Evolutionary conservation across 2,797 vertebrate genomes (phyloP), one percentile per base, ranked within the genome.

Genomic region (Octomys mimax): DNA sequence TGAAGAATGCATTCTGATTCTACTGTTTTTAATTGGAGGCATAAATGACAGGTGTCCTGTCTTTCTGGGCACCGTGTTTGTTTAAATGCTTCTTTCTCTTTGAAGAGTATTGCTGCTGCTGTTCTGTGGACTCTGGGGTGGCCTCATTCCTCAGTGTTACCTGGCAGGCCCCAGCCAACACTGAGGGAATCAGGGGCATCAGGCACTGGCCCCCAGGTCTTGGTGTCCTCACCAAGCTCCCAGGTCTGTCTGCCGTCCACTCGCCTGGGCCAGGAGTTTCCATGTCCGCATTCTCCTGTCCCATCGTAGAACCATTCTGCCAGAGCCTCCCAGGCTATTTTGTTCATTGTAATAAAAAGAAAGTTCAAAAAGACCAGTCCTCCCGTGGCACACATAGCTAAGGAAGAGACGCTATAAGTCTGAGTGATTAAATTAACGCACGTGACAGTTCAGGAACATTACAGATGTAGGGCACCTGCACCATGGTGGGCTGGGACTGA

Each of bases 291-390:
- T 64, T 52, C 57, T 73, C 61, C 61, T 42, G 86, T 92, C 26
- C 92, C 49, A 46, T 78, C 57, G 11, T 54, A 3, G 80, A 83
- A 10, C 92, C 73, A 36, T 36, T 78, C 84, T 62, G 42, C 36
- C 28, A 59, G 54, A 61, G 95, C 80, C 36, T 81, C 73, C 46
- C 68, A 59, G 66, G 39, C 95, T 22, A 61, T 52, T 92, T 95
- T 83, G 73, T 57, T 71, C 39, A 28, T 39, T 81, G 14, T n/a
- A 26, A 2, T 59, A 52, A 64, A 46, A 89, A 68, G 24, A 36
- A 75, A 75, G 3, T 86, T 94, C 33, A 7, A 18, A 77, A 62
- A 64, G 39, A 12, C 52, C 1, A 46, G 22, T 61, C 26, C 12
- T 62, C 57, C 39, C 42, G 2, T 33, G 61, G 49, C 49, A 49